These are phyloP conservation scores for Ctenomys sociabilis DNA, from an alignment of 2,113 vertebrate genomes.

Conservation along the genomic window DNA sequence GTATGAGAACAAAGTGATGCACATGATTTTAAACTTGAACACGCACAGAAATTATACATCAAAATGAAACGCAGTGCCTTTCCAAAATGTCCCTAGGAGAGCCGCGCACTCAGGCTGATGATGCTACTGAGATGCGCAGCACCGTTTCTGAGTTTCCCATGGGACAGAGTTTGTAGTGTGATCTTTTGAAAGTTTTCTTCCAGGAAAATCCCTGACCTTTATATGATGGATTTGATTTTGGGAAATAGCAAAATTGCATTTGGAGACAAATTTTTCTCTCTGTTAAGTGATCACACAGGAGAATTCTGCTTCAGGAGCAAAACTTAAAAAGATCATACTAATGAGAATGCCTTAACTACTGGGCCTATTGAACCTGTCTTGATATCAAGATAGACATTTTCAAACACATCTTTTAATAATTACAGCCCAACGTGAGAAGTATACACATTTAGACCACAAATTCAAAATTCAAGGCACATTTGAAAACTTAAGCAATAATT, in stretches of 20 bases:
- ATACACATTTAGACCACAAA: background rate
- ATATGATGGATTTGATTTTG: background rate
- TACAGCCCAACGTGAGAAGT: background rate
- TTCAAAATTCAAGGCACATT: background rate
- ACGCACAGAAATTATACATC: background rate
- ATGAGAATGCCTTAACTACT: background rate
- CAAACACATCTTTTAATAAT: background rate
- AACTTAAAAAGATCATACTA: conserved; percentile 16
- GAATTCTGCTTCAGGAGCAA: conserved; percentile 47
- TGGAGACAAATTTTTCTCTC: conserved; percentile 47
- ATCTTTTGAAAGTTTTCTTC: background rate
- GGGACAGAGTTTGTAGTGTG: background rate
- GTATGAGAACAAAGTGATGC: background rate
- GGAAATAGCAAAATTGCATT: conserved; percentile 55
- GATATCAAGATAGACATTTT: background rate
- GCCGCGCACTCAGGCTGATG: background rate
- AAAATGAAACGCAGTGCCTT: background rate
- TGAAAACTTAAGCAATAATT: background rate
- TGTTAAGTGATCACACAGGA: background rate
- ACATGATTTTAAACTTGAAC: conserved; percentile 22
- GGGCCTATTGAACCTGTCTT: background rate
- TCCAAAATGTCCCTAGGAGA: background rate
- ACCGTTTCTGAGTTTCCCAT: background rate
- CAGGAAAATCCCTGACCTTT: conserved; percentile 54
- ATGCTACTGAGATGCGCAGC: background rate